Base-by-base conservation (phyloP, 2,113 vertebrate genomes). In the Cettia cetti region DNA sequence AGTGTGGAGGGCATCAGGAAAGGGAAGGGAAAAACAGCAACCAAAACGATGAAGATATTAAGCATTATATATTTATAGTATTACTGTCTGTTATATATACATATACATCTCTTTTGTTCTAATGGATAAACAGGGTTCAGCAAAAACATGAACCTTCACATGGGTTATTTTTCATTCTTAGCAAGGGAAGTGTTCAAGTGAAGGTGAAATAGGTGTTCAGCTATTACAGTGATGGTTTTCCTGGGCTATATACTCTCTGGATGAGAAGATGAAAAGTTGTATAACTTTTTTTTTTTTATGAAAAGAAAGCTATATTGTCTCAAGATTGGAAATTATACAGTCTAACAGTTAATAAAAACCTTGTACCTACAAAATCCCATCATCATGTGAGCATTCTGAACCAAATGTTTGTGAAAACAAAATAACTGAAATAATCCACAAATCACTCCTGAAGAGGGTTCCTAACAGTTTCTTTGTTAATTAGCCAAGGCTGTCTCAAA, bases 1-100 rank as follows among this genome's bases (percentile, higher is more conserved):
- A 96, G 95, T 82, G 94, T 52, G 76, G 92, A 97, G 96, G 94
- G 85, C 96, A 95, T 84, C 95, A 93, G 83, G 95, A 95, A 96
- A 97, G 94, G 96, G 94, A 92, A 96, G 91, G 95, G 95, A 96
- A 92, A 97, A 97, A 97, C 90, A 97, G 95, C 92, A 95, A 96
- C 95, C 96, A 95, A 97, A 95, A 95, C 22, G 88, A 88, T 96
- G 95, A 97, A 82, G 88, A 96, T 89, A 96, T 91, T 96, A 77
- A 97, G 86, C 50, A 66, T 92, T 86, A 28, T 24, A 77, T 82
- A 96, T 50, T 78, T n/a, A 82, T 9, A 70, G 52, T 74, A 88
- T 83, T 56, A 74, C 52, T 65, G 13, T 88, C 63, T 95, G 45
- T 84, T 70, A 87, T 6, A 87, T 10, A 90, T 7, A 81, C 14